Base-by-base conservation (phyloP, 2,113 vertebrate species). In the Tor tambroides region DNA sequence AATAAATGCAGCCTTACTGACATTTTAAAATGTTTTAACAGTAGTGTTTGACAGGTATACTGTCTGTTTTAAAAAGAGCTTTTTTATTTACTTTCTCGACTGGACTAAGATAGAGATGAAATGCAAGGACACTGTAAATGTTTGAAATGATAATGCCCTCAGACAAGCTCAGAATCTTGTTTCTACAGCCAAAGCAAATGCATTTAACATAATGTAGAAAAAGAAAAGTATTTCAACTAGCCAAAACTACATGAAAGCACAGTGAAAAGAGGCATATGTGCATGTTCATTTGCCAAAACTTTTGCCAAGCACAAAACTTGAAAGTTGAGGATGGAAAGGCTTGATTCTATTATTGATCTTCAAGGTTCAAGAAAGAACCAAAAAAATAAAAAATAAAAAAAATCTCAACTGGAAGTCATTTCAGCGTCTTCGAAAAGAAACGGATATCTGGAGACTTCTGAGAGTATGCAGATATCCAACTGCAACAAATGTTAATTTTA, bases 171-270 rank as follows among this genome's bases (percentile, higher is more conserved):
- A 41, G 77, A 59, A 23, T 5, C 54, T 63, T 8, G 3, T 43
- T 11, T 80, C 59, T 49, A 28, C 30, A 15, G 38, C 67, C n/a
- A 82, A 30, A 67, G 59, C 35, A 82, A 82, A 67, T 65, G 38
- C 38, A 82, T 65, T 26, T 65, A 43, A 82, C 59, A 32, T 26
- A 5, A 80, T 67, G 14, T 41, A 15, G 2, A 1, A 38, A 59
- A 14, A 35, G 79, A 63, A 67, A 82, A 67, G 46, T 30, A 15
- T 43, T 82, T 82, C 14, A 67, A 82, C 79, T 81, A 10, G 43
- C 38, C 59, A 82, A 46, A 41, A 67, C 61, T 30, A 67, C 41
- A 82, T 82, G 19, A 82, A 43, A 49, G 80, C 38, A 30, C 12
- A 82, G 21, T 46, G 56, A 82, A 82, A 67, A 19, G 26, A 28